Conservation (phyloP, 2,797 vertebrate genomes). For the Rhinophrynus dorsalis region DNA sequence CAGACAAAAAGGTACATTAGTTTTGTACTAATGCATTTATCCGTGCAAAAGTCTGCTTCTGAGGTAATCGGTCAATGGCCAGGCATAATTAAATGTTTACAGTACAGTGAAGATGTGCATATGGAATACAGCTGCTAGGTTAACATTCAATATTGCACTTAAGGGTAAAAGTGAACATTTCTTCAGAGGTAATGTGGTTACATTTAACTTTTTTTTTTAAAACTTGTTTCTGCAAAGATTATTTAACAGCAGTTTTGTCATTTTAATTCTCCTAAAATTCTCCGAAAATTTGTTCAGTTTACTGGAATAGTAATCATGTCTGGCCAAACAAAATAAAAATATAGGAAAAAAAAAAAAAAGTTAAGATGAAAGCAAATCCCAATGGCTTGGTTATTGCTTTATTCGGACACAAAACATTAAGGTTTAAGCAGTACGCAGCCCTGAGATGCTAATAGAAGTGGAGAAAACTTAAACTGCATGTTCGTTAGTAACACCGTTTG, state of each 20-base stretch:
- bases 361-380: conserved; percentile 55
- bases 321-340: conserved; percentile 58
- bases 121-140: conserved; percentile 7
- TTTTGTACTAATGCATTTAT: conserved; percentile 59
- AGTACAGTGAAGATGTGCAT: conserved; percentile 53
- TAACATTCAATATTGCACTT: conserved; percentile 24
- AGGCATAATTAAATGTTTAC: conserved; percentile 56
- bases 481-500: conserved; percentile 58
- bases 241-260: too few species aligned
- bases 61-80: conserved; percentile 64
- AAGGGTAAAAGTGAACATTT: conserved; percentile 22
- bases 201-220: not conserved
- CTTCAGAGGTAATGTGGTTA: conserved; percentile 48
- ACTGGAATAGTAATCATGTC: conserved; percentile 53
- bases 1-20: not conserved
- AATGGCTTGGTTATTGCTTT: conserved; percentile 70
- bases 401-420: conserved; percentile 53
- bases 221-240: too few species aligned
- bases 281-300: conserved; percentile 35
- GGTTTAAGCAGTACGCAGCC: conserved; percentile 47
- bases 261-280: too few species aligned
- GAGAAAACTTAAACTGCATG: conserved; percentile 55
- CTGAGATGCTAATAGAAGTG: conserved; percentile 46
- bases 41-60: conserved; percentile 66
- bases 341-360: conserved; percentile 48